Percentiles rank a stretch among this genome's conserved stretches.
Evolutionary conservation across 1,140 invertebrate species (phyloP).

Genomic region (Drosophila bifasciata): DNA sequence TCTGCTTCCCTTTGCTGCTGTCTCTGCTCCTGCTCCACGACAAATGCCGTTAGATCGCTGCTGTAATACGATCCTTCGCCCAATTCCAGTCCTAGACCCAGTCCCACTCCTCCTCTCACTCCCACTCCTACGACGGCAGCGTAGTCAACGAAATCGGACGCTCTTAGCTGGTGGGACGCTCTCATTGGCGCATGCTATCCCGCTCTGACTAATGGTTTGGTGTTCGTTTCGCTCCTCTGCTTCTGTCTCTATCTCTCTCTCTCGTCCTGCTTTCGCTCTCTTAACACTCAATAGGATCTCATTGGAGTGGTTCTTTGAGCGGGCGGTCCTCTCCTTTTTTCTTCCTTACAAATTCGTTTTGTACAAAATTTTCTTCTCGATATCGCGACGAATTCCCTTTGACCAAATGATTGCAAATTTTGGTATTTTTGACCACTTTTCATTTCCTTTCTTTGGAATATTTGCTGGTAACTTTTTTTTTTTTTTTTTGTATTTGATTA

Average conservation of each 20-base stretch:
- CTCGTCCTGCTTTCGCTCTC: not conserved
- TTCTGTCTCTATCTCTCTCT: constrained; percentile 14
- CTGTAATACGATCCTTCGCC: constrained; percentile 47
- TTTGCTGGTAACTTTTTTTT: not conserved
- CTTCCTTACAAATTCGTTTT: constrained; percentile 57
- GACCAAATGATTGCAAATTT: constrained; percentile 5
- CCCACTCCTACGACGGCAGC: constrained; percentile 54
- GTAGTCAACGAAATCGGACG: constrained; percentile 78
- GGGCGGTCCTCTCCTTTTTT: not conserved
- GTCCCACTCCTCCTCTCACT: constrained; percentile 24
- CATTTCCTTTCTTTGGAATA: not conserved
- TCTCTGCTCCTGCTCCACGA: constrained; percentile 18
- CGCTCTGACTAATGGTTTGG: constrained; percentile 32
- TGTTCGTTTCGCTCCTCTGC: constrained; percentile 22
- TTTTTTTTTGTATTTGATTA: constrained; percentile 25
- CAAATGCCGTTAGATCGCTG: constrained; percentile 56
- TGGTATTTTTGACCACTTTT: constrained; percentile 12
- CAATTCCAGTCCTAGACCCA: constrained; percentile 7
- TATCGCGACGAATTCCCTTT: not conserved
- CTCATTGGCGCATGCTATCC: constrained; percentile 78
- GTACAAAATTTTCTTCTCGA: constrained; percentile 44
- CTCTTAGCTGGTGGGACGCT: constrained; percentile 69
- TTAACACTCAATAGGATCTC: constrained; percentile 1
- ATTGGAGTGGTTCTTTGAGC: constrained; percentile 6
- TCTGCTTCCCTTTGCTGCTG: constrained; percentile 21